A percentile compares a stretch with the other conserved stretches of the same genome.
phyloP scores from a whole-genome alignment of 37 sponge, comb jelly and placozoan species.

The Halisarca cf. caerulea region DNA sequence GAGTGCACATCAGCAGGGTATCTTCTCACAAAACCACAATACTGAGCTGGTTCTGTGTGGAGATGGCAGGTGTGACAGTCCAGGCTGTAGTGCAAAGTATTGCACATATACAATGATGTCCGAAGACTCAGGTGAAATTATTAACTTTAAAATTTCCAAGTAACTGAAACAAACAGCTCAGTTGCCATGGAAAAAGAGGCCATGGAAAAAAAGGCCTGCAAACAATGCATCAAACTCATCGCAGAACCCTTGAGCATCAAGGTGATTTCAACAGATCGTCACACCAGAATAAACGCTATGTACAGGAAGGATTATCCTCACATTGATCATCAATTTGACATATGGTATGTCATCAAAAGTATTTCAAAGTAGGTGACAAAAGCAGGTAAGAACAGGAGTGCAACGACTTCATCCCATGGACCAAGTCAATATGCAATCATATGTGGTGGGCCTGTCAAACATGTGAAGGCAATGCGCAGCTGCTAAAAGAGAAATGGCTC shows the following conservation, averaged over 20 bases:
- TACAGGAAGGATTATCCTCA: neutral
- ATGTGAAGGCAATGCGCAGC: neutral
- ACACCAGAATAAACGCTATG: neutral
- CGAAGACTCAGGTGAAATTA: conserved; percentile 21
- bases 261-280: neutral
- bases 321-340: neutral
- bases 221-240: neutral
- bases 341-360: neutral
- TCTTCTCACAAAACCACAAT: neutral
- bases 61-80: conserved; percentile 52
- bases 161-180: conserved; percentile 37
- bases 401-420: neutral
- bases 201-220: conserved; percentile 28
- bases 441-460: neutral
- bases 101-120: conserved; percentile 44
- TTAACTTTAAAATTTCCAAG: conserved; percentile 39
- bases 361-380: neutral
- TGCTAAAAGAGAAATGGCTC: neutral
- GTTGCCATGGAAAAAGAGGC: no score
- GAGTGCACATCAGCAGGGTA: neutral
- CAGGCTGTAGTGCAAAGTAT: conserved; percentile 28
- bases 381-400: neutral
- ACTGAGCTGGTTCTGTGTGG: conserved; percentile 6
- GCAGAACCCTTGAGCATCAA: neutral
- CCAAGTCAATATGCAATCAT: neutral